A percentile compares a stretch with the other conserved stretches of the same genome.
phyloP scores from a whole-genome alignment of 2,797 vertebrate genomes.

The Myotis planiceps region DNA sequence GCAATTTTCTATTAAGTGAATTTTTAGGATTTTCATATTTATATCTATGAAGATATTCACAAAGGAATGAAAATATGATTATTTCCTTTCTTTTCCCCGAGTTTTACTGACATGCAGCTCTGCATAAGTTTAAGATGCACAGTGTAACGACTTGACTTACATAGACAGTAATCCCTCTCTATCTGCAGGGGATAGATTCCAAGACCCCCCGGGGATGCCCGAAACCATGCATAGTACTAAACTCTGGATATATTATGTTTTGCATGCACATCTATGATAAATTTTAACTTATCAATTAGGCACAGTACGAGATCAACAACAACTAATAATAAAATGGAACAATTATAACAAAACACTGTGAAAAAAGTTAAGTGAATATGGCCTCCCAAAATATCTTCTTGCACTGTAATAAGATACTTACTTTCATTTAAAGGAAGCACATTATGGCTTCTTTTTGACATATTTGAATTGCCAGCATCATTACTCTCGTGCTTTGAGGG shows the following conservation, averaged over 20 bases:
- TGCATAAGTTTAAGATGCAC: not conserved
- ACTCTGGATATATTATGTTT: not conserved
- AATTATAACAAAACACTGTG: not conserved
- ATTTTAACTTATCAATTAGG: not conserved
- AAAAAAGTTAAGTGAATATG: not conserved
- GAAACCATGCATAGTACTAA: not conserved
- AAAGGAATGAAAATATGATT: not conserved
- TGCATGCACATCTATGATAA: not conserved
- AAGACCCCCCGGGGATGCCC: not conserved
- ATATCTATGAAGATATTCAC: slow-evolving; percentile 28
- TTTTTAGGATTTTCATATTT: slow-evolving; percentile 48
- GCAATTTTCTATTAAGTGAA: not conserved
- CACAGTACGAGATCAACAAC: not conserved
- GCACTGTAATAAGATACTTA: not conserved
- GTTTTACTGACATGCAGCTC: not conserved
- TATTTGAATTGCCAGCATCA: not conserved
- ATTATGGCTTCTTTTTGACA: not conserved
- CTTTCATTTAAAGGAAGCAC: not conserved
- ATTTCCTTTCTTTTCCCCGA: not conserved
- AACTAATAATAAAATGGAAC: not conserved
- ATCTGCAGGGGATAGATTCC: not conserved
- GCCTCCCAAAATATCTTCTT: not conserved
- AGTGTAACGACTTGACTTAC: not conserved
- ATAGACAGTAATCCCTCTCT: not conserved
- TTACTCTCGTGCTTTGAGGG: not conserved